Evolutionary conservation across 1,140 invertebrate species (phyloP).

Genomic region (Plutomurus gul): DNA sequence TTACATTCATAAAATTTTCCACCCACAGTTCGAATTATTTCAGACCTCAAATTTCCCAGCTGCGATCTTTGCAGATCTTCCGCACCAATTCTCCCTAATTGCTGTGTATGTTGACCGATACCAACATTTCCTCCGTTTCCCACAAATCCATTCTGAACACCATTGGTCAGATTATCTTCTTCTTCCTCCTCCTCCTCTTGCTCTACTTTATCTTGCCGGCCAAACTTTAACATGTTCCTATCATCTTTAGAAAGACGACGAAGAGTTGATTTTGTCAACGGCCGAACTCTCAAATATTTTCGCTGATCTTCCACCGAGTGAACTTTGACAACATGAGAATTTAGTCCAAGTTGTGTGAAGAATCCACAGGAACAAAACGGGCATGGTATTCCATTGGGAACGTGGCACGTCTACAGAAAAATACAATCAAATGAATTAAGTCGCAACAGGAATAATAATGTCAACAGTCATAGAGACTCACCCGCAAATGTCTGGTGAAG

Average conservation of each 20-base stretch:
- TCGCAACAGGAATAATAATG: background rate
- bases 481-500: background rate
- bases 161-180: no score
- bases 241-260: background rate
- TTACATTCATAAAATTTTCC: background rate
- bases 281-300: background rate
- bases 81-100: background rate
- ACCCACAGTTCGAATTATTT: background rate
- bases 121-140: background rate
- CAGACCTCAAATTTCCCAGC: background rate
- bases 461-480: background rate
- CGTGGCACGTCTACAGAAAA: conserved; percentile 27
- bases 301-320: background rate
- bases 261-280: background rate
- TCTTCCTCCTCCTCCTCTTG: background rate
- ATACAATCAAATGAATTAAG: background rate
- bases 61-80: no score
- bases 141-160: no score
- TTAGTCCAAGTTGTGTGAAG: background rate
- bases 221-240: background rate
- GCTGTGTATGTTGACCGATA: background rate
- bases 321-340: background rate
- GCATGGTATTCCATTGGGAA: background rate
- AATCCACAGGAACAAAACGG: conserved; percentile 9
- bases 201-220: background rate